A percentile compares a stretch with the other conserved stretches of the same genome.
Evolutionary conservation across 1,140 invertebrate genomes (phyloP).

Genomic region (Antheraea pernyi): DNA sequence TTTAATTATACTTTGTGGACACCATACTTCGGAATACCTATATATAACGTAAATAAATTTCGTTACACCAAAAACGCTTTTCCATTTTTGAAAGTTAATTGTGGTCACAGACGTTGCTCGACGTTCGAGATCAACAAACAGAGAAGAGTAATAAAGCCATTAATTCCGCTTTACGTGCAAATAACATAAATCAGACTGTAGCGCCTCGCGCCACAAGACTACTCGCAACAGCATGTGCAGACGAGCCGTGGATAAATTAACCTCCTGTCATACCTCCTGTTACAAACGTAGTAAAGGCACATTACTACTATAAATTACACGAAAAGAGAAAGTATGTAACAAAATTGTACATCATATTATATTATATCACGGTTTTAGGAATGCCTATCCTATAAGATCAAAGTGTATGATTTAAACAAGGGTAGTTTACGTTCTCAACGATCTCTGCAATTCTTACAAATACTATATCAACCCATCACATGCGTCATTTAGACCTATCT

Average conservation of each 20-base stretch:
- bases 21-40: no score
- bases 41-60: neutral
- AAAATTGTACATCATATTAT: no score
- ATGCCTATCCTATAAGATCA: no score
- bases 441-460: no score
- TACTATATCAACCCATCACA: no score
- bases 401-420: no score
- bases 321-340: no score
- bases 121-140: conserved; percentile 59
- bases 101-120: conserved; percentile 34
- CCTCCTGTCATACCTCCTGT: conserved; percentile 49
- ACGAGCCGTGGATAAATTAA: conserved; percentile 50
- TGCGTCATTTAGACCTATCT: no score
- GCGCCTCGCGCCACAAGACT: conserved; percentile 49
- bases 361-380: no score
- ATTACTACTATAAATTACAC: no score
- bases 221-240: conserved; percentile 39
- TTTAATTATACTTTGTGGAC: neutral
- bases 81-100: conserved; percentile 34
- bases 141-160: conserved; percentile 73
- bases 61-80: conserved; percentile 38
- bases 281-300: neutral
- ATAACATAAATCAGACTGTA: conserved; percentile 75
- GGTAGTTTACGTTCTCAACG: no score
- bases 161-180: conserved; percentile 75